Evolutionary conservation across 2,888 invertebrate genomes (phyloP).

Genomic region (Phanerotoma sp.): DNA sequence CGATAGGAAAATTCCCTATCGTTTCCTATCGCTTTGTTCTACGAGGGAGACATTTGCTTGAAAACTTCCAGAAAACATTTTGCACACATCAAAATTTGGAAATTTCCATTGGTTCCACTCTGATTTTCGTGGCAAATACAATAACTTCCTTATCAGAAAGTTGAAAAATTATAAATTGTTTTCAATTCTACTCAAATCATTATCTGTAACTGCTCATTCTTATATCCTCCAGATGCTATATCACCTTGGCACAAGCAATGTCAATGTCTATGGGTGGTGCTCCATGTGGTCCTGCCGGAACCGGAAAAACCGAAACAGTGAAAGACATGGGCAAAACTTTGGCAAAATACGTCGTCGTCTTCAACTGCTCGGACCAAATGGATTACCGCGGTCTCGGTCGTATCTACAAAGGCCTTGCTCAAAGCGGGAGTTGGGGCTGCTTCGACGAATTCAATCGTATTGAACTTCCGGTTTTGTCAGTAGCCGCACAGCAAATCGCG

Average conservation of each 20-base stretch:
- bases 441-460: slow-evolving; percentile 98
- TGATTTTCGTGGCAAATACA: too few relatives aligned
- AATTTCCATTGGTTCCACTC: too few relatives aligned
- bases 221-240: slow-evolving; percentile 76
- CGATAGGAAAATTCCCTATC: too few relatives aligned
- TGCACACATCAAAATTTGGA: too few relatives aligned
- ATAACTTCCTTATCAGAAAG: too few relatives aligned
- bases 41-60: too few relatives aligned
- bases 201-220: too few relatives aligned
- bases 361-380: slow-evolving; percentile 99
- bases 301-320: slow-evolving; percentile 96
- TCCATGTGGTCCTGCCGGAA: slow-evolving; percentile 97
- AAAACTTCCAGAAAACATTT: too few relatives aligned
- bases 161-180: too few relatives aligned
- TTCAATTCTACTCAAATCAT: too few relatives aligned
- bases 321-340: slow-evolving; percentile 98
- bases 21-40: too few relatives aligned
- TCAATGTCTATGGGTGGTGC: slow-evolving; percentile 96
- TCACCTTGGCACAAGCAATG: slow-evolving; percentile 92
- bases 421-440: slow-evolving; percentile 97
- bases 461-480: slow-evolving; percentile 89
- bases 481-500: slow-evolving; percentile 96
- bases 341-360: slow-evolving; percentile 95
- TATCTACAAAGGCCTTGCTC: slow-evolving; percentile 93
- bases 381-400: slow-evolving; percentile 94